Conservation (phyloP, 2,113 vertebrate species). For the Prunella fulvescens region DNA sequence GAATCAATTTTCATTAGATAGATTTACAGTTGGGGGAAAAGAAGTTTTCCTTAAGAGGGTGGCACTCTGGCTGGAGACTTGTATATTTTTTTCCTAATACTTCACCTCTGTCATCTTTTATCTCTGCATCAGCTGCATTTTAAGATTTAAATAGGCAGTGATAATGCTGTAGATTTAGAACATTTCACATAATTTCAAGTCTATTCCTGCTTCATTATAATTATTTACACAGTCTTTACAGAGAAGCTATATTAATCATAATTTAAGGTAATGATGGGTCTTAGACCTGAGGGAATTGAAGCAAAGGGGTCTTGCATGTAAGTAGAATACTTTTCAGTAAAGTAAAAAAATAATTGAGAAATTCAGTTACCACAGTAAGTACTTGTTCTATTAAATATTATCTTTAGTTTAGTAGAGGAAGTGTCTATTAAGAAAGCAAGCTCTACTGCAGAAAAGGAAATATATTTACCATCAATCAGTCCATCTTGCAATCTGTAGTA, state of each 20-base stretch:
- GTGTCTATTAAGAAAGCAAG: background rate
- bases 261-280: background rate
- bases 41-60: background rate
- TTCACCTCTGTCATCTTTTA: background rate
- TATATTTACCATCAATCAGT: background rate
- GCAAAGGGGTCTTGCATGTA: background rate
- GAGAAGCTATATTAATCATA: background rate
- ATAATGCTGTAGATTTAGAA: background rate
- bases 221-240: background rate
- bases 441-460: background rate
- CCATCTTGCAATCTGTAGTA: background rate
- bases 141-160: background rate
- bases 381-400: background rate
- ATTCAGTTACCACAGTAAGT: background rate
- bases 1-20: background rate
- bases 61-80: background rate
- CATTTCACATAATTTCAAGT: background rate
- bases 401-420: background rate
- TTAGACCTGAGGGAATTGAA: background rate
- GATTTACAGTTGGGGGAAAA: background rate
- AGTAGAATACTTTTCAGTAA: background rate
- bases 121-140: background rate
- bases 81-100: background rate
- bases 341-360: background rate
- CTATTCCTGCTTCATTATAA: background rate